Base-by-base conservation (phyloP, 2,888 invertebrate species). In the Plebejus argus region DNA sequence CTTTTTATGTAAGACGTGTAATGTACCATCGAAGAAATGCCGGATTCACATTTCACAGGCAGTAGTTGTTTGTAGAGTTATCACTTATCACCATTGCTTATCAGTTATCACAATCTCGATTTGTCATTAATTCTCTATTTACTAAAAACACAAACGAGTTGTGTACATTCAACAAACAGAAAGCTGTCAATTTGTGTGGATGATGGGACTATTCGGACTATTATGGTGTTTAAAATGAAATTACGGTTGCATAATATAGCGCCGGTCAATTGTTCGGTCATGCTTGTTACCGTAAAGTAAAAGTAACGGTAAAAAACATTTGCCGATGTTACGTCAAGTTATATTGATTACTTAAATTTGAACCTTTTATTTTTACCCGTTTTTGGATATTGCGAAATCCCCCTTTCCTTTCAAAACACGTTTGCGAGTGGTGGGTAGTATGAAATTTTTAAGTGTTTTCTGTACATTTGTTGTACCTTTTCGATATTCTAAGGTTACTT, bases 161-260 rank as follows among this genome's bases (percentile, higher is more conserved):
- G 20, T 20, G 7, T n/a, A 56, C 56, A 23, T 58, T 61, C 12
- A 23, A 23, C 23, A 23, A 61, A 61, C 61, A 61, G 66, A 66
- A 33, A 66, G 66, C 28, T 66, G 66, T 66, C 66, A 66, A 33
- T 66, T 66, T 66, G 66, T 4, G 15, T 28, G 33, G 15, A 66
- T 33, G 28, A 66, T 66, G 66, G 28, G 66, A 66, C 66, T 66
- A 66, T 66, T 66, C 28, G 28, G 66, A 66, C 66, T 66, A 66
- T 66, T 66, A 66, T 66, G 66, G 66, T 28, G 66, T 28, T 33
- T 45, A 74, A 74, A 74, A 74, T 49, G 74, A 53, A 74, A 74
- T 53, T 23, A 74, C 28, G 49, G 28, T 74, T 74, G 49, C 74
- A 28, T 49, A 53, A 74, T 28, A 12, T 18, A 18, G 28, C 45